phyloP scores from a whole-genome alignment of 53 echinoderm and acorn worm genomes.

The Holothuria scabra region DNA sequence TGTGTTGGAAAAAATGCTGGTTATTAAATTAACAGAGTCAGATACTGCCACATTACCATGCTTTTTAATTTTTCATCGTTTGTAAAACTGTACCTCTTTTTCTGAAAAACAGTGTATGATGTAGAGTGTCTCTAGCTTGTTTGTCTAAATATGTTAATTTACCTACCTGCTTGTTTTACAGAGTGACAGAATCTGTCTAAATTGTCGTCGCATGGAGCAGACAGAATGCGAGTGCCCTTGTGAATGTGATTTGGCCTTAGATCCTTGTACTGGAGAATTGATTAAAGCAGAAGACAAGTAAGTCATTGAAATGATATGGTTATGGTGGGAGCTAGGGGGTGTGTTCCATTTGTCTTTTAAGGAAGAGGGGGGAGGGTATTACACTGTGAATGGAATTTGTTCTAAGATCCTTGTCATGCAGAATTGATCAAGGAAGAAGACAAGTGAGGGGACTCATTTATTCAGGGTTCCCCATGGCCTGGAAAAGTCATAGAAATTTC shows the following conservation, averaged over 20 bases:
- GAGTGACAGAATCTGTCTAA: conserved; percentile 95
- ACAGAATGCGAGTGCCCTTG: conserved; percentile 99
- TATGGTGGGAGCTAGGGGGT: not conserved
- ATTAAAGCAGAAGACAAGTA: conserved; percentile 82
- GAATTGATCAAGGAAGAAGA: conserved; percentile 76
- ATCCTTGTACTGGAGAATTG: conserved; percentile 84
- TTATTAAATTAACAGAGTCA: no score
- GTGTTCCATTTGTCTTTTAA: not conserved
- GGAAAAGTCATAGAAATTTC: conserved; percentile 22
- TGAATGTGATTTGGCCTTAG: conserved; percentile 82
- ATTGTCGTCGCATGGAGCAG: conserved; percentile 98
- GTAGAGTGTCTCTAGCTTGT: no score
- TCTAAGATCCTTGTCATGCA: conserved; percentile 81
- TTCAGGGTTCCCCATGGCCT: no score
- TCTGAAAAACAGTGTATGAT: no score
- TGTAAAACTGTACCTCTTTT: no score
- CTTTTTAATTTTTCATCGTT: no score
- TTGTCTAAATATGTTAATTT: no score
- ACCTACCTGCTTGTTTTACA: conserved; percentile 28
- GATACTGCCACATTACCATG: no score
- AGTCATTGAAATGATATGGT: conserved; percentile 4
- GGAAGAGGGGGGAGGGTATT: conserved; percentile 55
- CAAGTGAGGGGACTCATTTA: no score
- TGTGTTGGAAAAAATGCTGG: no score
- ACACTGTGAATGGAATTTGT: conserved; percentile 85